Evolutionary conservation across 2,797 vertebrate species (phyloP), one percentile per base, ranked within the genome.

Genomic region (Nasua narica): DNA sequence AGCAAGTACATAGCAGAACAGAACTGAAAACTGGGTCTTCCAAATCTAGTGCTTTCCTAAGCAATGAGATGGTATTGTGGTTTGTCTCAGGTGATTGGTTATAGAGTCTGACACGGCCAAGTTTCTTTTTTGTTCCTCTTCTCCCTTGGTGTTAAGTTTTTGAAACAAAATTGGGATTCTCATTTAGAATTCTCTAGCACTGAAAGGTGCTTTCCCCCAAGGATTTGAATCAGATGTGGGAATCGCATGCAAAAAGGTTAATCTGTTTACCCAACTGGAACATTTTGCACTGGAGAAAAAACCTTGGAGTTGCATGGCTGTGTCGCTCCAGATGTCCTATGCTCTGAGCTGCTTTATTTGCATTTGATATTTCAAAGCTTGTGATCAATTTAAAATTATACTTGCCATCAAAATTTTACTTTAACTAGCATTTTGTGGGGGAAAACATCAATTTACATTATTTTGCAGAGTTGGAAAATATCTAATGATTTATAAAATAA

Each of bases 401-500:
- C 98, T 86, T 92, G 67, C 35, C 96, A 69, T 91, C 90, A 93
- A 92, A 95, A 95, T 97, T 97, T 96, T 96, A 79, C 85, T 98
- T 97, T 92, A 91, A 92, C 95, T 96, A 97, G 67, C 81, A 82
- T 83, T 94, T 94, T 85, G 84, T 90, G 92, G 79, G 72, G 93
- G 69, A 96, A 98, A 98, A 98, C 95, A 96, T 79, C 94, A 95
- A 98, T 97, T 98, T 97, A 65, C 37, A 58, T 96, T 76, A 52
- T 70, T 96, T 92, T 86, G 32, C 90, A 82, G 96, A 93, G 81
- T 11, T 95, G 87, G 83, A 72, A 98, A 98, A 97, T 94, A 94
- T 93, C 91, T 84, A 43, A 96, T 97, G 95, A 92, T 72, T 90
- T 96, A 48, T 90, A 25, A 95, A 92, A 97, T 83, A 93, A 97